These are phyloP conservation scores for Listronotus bonariensis DNA, from an alignment of 1,140 invertebrate species.

Conservation along the genomic window DNA sequence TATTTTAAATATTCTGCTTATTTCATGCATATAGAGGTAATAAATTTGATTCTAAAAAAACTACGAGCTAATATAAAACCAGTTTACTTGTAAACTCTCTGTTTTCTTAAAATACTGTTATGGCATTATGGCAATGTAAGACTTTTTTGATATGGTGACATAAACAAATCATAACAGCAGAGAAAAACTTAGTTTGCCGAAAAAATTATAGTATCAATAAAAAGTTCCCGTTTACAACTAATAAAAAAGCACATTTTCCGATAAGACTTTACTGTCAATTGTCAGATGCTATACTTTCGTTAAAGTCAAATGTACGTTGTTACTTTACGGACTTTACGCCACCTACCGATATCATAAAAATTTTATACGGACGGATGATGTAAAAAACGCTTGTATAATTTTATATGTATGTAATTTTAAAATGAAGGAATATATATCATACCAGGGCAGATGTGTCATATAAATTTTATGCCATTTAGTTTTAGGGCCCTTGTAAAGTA, in stretches of 20 bases:
- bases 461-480: conserved; percentile 16
- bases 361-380: conserved; percentile 13
- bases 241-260: conserved; percentile 19
- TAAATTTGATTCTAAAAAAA: too few relatives aligned
- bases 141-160: neutral
- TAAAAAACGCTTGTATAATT: conserved; percentile 26
- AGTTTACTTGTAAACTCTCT: too few relatives aligned
- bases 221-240: conserved; percentile 5
- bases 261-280: conserved; percentile 26
- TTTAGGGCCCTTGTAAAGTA: conserved; percentile 13
- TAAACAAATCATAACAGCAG: conserved; percentile 5
- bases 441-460: conserved; percentile 11
- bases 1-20: too few relatives aligned
- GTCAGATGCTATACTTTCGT: conserved; percentile 18
- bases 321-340: conserved; percentile 17
- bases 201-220: conserved; percentile 8
- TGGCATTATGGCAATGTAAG: too few relatives aligned
- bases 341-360: conserved; percentile 16
- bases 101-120: neutral
- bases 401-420: conserved; percentile 24
- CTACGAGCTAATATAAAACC: too few relatives aligned
- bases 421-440: conserved; percentile 8
- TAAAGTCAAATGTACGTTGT: conserved; percentile 13
- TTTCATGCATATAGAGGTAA: too few relatives aligned
- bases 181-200: neutral